A percentile compares a stretch with the other conserved stretches of the same genome.
phyloP scores from a whole-genome alignment of 2,797 vertebrate species.

The Chelmon rostratus region DNA sequence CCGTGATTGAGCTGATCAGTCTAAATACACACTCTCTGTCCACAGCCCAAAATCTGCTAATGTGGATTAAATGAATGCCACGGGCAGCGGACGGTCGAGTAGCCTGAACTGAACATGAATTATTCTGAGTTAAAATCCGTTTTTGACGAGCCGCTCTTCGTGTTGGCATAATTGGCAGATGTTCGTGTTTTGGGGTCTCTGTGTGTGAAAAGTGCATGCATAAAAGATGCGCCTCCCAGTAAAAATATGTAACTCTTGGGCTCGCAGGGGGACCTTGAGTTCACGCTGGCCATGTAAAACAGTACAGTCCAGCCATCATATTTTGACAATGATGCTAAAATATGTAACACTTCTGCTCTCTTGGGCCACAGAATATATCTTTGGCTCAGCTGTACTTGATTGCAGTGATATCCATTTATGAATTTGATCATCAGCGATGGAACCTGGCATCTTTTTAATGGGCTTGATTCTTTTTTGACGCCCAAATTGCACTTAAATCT shows the following conservation, averaged over 20 bases:
- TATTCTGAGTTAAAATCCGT: conserved; percentile 72
- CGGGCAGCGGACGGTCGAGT: conserved; percentile 45
- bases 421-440: conserved; percentile 27
- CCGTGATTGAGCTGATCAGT: conserved; percentile 40
- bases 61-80: conserved; percentile 53
- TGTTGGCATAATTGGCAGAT: conserved; percentile 81
- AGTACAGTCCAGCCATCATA: conserved; percentile 53
- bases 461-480: not conserved
- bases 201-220: conserved; percentile 76
- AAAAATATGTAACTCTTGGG: conserved; percentile 56
- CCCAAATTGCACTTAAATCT: not conserved
- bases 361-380: conserved; percentile 48
- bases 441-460: conserved; percentile 22
- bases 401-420: conserved; percentile 37
- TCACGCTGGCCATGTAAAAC: conserved; percentile 74
- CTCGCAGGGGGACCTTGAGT: conserved; percentile 68
- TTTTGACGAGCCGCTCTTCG: conserved; percentile 66
- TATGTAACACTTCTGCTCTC: conserved; percentile 59
- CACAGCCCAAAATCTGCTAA: conserved; percentile 53
- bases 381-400: conserved; percentile 24
- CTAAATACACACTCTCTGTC: conserved; percentile 38
- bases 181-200: conserved; percentile 73
- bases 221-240: conserved; percentile 79
- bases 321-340: conserved; percentile 72
- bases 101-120: conserved; percentile 69